phyloP scores from a whole-genome alignment of 2,113 vertebrate genomes.

The Cebidichthys violaceus region DNA sequence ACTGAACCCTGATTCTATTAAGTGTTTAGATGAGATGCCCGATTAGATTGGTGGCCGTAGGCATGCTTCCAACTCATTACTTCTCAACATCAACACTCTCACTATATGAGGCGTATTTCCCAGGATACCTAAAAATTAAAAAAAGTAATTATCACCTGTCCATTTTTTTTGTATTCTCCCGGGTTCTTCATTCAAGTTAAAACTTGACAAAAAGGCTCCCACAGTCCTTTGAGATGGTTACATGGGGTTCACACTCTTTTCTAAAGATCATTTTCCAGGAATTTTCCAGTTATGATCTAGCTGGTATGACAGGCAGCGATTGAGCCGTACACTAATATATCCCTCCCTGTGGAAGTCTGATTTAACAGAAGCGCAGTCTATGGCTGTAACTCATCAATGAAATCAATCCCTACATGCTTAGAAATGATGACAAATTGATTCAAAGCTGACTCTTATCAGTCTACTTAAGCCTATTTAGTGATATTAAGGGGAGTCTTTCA shows the following conservation, averaged over 20 bases:
- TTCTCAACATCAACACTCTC: constrained; percentile 67
- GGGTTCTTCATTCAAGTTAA: constrained; percentile 43
- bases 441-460: too few species aligned
- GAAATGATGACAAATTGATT: not conserved
- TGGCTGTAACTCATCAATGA: not conserved
- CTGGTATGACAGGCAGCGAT: not conserved
- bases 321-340: not conserved
- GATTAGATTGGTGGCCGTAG: constrained; percentile 75
- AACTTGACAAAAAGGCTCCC: constrained; percentile 44
- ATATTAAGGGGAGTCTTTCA: too few species aligned
- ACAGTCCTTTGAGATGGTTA: constrained; percentile 35
- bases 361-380: not conserved
- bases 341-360: not conserved
- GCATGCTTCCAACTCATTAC: constrained; percentile 77
- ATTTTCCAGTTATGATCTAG: too few species aligned
- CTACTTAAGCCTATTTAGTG: too few species aligned
- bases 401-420: not conserved
- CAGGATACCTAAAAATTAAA: constrained; percentile 64
- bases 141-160: constrained; percentile 78
- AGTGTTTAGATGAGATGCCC: constrained; percentile 72
- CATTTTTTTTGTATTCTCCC: constrained; percentile 41
- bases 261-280: not conserved
- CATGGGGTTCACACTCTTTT: not conserved
- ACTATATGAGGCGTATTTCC: constrained; percentile 66
- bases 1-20: constrained; percentile 74